Percentiles rank a stretch among this genome's conserved stretches.
phyloP scores from a whole-genome alignment of 2,113 vertebrate genomes.

The Chelonoidis abingdonii region DNA sequence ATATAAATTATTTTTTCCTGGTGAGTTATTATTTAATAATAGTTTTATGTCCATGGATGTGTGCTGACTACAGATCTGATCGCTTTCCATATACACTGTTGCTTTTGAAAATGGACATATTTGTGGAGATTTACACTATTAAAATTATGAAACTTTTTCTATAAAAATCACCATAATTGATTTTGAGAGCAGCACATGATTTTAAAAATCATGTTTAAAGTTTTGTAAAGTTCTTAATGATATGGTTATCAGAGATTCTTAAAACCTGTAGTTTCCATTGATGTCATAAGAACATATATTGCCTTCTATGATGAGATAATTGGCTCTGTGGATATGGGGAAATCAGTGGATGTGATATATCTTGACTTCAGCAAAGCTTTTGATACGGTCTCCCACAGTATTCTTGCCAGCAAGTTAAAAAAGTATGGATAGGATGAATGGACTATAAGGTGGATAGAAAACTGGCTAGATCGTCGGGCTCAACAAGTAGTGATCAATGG shows the following conservation, averaged over 20 bases:
- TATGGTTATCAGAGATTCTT: neutral
- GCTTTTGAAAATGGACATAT: conserved; percentile 3
- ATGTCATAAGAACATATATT: neutral
- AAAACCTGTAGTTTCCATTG: neutral
- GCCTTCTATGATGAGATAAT: too few relatives aligned
- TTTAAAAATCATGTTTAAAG: conserved; percentile 40
- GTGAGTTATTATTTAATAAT: conserved; percentile 37
- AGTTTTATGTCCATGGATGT: neutral
- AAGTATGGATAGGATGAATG: too few relatives aligned
- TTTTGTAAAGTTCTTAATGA: conserved; percentile 3
- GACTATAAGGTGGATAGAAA: too few relatives aligned
- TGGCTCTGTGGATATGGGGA: too few relatives aligned
- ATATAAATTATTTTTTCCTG: conserved; percentile 10
- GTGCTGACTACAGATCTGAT: conserved; percentile 11
- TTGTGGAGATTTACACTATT: neutral
- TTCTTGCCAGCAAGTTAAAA: too few relatives aligned
- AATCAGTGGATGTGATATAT: too few relatives aligned
- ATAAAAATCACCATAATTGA: neutral
- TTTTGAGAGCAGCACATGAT: neutral
- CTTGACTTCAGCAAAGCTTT: too few relatives aligned
- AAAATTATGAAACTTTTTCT: neutral
- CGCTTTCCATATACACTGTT: neutral
- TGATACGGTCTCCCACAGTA: too few relatives aligned
- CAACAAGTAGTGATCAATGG: too few relatives aligned
- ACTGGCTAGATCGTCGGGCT: too few relatives aligned